Evolutionary conservation across 2,888 invertebrate genomes (phyloP).

Genomic region (Dynastes hyllus): DNA sequence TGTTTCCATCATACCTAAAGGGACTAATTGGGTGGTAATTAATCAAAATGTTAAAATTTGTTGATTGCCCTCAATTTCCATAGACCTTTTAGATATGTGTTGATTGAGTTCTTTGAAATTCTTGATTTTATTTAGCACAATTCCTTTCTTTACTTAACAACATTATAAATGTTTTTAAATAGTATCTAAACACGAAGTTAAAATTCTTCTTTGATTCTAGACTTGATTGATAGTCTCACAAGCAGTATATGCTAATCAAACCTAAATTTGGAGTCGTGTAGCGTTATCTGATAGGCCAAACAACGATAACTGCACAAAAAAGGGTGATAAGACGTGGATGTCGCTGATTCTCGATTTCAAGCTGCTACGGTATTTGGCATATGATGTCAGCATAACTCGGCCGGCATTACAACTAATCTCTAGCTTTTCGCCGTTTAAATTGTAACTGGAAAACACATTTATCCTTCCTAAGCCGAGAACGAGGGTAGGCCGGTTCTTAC

Average conservation of each 20-base stretch:
- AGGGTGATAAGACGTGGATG: not conserved
- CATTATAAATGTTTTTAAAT: no score
- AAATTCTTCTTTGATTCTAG: no score
- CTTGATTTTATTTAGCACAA: no score
- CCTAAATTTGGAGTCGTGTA: not conserved
- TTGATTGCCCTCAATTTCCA: no score
- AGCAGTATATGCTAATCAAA: not conserved
- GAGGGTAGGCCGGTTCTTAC: not conserved
- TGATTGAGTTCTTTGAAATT: no score
- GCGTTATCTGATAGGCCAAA: not conserved
- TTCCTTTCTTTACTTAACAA: no score
- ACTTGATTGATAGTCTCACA: no score
- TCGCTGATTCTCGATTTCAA: not conserved
- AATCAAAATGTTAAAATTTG: no score
- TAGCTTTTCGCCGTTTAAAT: conserved; percentile 58
- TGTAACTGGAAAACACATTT: conserved; percentile 51
- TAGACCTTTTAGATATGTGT: no score
- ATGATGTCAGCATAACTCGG: conserved; percentile 54
- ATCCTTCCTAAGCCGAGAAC: conserved; percentile 46
- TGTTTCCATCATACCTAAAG: no score
- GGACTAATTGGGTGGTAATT: no score
- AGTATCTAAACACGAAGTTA: no score
- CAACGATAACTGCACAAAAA: not conserved
- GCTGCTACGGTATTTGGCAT: not conserved
- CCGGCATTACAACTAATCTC: conserved; percentile 60